phyloP scores from a whole-genome alignment of 2,113 vertebrate genomes.

The Macaca fascicularis region T2T-MFA8v1.1 NC_088386.1:101680501-101681000 shows the following conservation, averaged over 20 bases:
- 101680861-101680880: not conserved
- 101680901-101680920: not conserved
- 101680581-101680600: slow-evolving; percentile 41
- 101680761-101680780: not conserved
- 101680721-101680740: not conserved
- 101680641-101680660: slow-evolving; percentile 61
- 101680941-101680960: not conserved
- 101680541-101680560: not conserved
- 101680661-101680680: slow-evolving; percentile 14
- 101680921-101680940: not conserved
- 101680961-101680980: not conserved
- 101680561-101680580: slow-evolving; percentile 47
- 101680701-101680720: not conserved
- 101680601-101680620: slow-evolving; percentile 49
- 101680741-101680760: not conserved
- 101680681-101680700: not conserved
- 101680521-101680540: not conserved
- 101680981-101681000: not conserved
- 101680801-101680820: not conserved
- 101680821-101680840: not conserved
- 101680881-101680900: not conserved
- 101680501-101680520: not conserved
- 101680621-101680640: slow-evolving; percentile 40
- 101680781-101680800: not conserved
- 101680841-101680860: not conserved